Percentiles rank a stretch among this genome's conserved stretches.
These are phyloP conservation scores for Perca schrenkii DNA, from an alignment of 2,113 vertebrate genomes.

Conservation along the genomic window DNA sequence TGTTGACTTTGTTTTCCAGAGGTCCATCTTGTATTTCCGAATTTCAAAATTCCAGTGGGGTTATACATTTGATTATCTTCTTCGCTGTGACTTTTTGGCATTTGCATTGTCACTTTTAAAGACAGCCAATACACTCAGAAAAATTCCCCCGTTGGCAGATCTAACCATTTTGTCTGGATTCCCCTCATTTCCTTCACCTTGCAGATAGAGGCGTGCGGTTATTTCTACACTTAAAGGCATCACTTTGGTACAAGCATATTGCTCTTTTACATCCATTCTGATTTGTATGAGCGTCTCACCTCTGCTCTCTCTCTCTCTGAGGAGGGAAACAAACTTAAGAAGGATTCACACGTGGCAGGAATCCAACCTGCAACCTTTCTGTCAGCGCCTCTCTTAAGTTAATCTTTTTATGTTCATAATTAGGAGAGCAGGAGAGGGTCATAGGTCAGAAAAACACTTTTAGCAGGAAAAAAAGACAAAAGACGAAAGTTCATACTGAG, in stretches of 20 bases:
- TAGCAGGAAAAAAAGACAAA: slow-evolving; percentile 13
- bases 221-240: slow-evolving; percentile 19
- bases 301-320: neutral
- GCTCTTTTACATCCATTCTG: slow-evolving; percentile 37
- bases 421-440: slow-evolving; percentile 36
- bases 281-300: neutral
- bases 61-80: neutral
- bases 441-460: slow-evolving; percentile 19
- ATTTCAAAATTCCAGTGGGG: neutral
- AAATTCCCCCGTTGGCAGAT: neutral
- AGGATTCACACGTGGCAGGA: neutral
- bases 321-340: neutral
- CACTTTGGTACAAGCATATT: slow-evolving; percentile 61
- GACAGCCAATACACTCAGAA: neutral
- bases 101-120: slow-evolving; percentile 1
- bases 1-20: slow-evolving; percentile 13
- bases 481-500: slow-evolving; percentile 23
- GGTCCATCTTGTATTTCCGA: neutral
- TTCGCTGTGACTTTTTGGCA: slow-evolving; percentile 6
- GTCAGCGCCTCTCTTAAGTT: neutral
- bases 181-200: neutral
- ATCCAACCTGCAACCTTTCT: neutral
- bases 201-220: neutral
- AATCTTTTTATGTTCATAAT: slow-evolving; percentile 38
- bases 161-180: neutral